These are phyloP conservation scores for Pheosia gnoma DNA, from an alignment of 2,888 invertebrate genomes.

Conservation along the genomic window DNA sequence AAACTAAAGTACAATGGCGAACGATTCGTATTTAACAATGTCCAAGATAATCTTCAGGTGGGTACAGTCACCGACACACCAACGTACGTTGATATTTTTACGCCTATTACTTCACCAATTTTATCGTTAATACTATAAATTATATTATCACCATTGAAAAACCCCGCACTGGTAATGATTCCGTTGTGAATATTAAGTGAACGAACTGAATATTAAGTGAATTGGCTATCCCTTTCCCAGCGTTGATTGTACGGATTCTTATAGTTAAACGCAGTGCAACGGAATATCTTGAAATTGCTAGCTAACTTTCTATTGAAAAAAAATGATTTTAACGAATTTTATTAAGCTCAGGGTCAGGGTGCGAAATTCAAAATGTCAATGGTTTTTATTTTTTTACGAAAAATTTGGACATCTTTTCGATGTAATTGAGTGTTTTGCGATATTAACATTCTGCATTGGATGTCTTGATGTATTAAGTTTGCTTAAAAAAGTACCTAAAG, in stretches of 20 bases:
- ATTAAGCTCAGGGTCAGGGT: no score
- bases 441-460: no score
- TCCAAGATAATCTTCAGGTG: constrained; percentile 48
- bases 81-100: no score
- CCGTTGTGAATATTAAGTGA: constrained; percentile 14
- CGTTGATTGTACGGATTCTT: constrained; percentile 17
- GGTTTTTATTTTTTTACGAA: no score
- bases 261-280: constrained; percentile 5
- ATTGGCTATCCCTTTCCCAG: constrained; percentile 21
- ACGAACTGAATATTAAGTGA: constrained; percentile 16
- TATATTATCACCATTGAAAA: constrained; percentile 23
- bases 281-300: background rate
- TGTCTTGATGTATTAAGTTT: no score
- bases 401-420: no score
- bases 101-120: no score
- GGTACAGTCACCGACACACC: constrained; percentile 34
- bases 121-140: constrained; percentile 9
- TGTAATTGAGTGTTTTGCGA: no score
- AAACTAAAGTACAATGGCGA: constrained; percentile 49
- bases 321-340: background rate
- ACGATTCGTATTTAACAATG: constrained; percentile 57
- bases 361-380: no score
- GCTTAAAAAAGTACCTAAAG: no score
- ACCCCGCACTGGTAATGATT: constrained; percentile 16
- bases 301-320: background rate